Percentiles rank a stretch among this genome's conserved stretches.
Conservation (phyloP, 30 jellyfish, hydroid and myxozoan genomes). For the Rhopilema esculentum region DNA sequence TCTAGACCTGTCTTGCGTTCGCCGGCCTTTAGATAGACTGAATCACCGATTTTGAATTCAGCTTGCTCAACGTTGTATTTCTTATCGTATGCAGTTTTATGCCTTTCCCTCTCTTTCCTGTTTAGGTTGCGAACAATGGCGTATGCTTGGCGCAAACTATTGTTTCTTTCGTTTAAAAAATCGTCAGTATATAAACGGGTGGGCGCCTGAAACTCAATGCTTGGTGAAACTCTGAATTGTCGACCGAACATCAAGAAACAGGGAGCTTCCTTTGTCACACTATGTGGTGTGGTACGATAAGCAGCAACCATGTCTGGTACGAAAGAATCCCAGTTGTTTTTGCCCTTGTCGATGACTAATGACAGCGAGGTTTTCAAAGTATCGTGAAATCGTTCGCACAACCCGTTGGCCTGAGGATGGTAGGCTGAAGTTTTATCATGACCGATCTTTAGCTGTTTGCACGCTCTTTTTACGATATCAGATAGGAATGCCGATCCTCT, state of each 20-base stretch:
- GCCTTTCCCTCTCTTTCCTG: slow-evolving; percentile 4
- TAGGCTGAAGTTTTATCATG: neutral
- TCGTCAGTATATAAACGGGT: neutral
- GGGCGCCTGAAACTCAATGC: neutral
- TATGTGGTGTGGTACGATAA: slow-evolving; percentile 29
- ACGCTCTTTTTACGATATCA: slow-evolving; percentile 21
- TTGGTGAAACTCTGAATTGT: neutral
- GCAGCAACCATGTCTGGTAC: slow-evolving; percentile 12
- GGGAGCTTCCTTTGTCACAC: neutral
- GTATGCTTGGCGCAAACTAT: slow-evolving; percentile 9
- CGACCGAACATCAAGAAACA: slow-evolving; percentile 11
- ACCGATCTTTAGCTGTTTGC: neutral
- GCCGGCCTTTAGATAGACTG: slow-evolving; percentile 44
- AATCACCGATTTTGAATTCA: slow-evolving; percentile 18
- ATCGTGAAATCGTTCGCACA: slow-evolving; percentile 8
- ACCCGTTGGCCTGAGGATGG: slow-evolving; percentile 4
- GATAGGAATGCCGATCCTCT: slow-evolving; percentile 32
- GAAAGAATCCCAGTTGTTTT: slow-evolving; percentile 18
- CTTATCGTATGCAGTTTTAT: slow-evolving; percentile 12
- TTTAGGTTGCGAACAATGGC: neutral
- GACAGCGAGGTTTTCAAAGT: neutral
- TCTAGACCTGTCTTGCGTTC: slow-evolving; percentile 19
- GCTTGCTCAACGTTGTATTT: neutral
- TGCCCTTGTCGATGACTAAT: slow-evolving; percentile 6
- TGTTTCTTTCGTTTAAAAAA: slow-evolving; percentile 15